Conservation (phyloP, 2,797 vertebrate species). For the Lacerta viridis region DNA sequence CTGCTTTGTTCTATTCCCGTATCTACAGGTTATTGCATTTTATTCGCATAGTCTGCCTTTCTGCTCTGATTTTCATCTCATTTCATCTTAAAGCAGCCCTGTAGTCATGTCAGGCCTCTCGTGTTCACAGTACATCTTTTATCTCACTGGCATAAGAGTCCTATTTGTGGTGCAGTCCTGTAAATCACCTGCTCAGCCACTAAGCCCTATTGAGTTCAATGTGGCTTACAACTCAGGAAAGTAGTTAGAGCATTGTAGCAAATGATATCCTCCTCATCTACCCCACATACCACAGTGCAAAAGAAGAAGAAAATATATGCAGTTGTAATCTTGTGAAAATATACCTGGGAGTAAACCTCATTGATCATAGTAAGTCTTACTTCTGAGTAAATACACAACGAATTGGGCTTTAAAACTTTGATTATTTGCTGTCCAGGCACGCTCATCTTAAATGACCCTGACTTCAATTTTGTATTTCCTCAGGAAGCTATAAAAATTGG, state of each 20-base stretch:
- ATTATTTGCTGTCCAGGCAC: too few species aligned
- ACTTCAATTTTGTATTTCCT: too few species aligned
- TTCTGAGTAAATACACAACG: not conserved
- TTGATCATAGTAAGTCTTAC: not conserved
- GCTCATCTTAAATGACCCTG: too few species aligned
- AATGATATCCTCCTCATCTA: not conserved
- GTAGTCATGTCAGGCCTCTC: constrained; percentile 22
- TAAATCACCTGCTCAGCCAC: too few species aligned
- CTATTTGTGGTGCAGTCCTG: not conserved
- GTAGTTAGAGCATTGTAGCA: not conserved
- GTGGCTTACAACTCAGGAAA: not conserved
- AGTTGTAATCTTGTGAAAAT: not conserved
- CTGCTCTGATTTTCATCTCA: constrained; percentile 56
- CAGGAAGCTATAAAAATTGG: too few species aligned
- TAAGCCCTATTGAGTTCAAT: too few species aligned
- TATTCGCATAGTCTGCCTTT: constrained; percentile 27
- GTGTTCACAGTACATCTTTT: constrained; percentile 45
- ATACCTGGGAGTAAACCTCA: not conserved
- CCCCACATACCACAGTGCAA: not conserved
- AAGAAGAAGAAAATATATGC: not conserved
- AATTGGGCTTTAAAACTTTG: not conserved
- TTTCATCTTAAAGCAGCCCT: constrained; percentile 52
- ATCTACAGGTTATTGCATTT: constrained; percentile 49
- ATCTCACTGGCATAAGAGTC: not conserved
- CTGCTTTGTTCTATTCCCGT: constrained; percentile 16